phyloP scores from a whole-genome alignment of 2,113 vertebrate genomes.

The Halcyon malimbica region DNA sequence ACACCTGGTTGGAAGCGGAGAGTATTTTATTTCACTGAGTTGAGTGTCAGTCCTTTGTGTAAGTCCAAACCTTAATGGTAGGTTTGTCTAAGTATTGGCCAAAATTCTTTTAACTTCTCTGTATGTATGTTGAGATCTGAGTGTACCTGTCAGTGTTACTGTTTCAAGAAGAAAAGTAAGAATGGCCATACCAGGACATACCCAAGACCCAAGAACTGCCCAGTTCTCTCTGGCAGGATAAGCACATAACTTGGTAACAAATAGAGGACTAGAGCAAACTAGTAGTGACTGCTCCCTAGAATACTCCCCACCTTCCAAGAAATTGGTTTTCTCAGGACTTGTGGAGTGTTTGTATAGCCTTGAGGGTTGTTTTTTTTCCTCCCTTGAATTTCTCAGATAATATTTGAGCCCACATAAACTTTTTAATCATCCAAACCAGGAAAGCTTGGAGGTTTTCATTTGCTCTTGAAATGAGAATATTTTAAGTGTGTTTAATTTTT shows the following conservation, averaged over 20 bases:
- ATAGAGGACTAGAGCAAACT: neutral
- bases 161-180: neutral
- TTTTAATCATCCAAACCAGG: neutral
- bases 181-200: neutral
- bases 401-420: neutral
- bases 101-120: neutral
- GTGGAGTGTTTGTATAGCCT: neutral
- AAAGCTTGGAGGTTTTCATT: neutral
- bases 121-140: neutral
- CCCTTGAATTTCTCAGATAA: neutral
- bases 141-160: neutral
- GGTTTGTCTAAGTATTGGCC: neutral
- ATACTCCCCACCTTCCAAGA: neutral
- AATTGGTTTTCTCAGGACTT: neutral
- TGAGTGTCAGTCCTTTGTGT: neutral
- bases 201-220: neutral
- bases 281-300: neutral
- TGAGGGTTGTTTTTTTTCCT: no score
- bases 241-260: neutral
- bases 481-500: neutral
- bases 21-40: neutral
- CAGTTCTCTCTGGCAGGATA: neutral
- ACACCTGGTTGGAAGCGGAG: neutral
- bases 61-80: neutral
- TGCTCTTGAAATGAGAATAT: neutral